These are phyloP conservation scores for Xestoiulus laeticollis DNA, from an alignment of 2,888 invertebrate genomes.

Conservation along the genomic window DNA sequence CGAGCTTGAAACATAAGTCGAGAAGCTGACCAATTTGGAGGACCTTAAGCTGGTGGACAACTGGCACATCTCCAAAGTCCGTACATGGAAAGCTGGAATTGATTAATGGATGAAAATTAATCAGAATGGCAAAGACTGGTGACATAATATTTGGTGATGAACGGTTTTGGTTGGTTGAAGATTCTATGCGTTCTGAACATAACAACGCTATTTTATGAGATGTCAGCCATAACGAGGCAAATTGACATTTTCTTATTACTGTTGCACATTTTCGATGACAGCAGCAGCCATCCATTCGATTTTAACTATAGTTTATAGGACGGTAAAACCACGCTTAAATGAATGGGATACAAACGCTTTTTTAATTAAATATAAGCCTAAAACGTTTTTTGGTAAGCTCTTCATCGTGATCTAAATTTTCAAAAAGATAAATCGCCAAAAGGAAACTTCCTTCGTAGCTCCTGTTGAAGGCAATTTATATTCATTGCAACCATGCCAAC, in stretches of 20 bases:
- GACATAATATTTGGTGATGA: neutral
- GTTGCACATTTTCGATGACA: neutral
- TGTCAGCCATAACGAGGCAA: neutral
- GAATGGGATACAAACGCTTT: neutral
- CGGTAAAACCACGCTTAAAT: neutral
- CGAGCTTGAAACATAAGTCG: neutral
- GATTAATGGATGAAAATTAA: neutral
- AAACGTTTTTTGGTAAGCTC: neutral
- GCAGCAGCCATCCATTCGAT: neutral
- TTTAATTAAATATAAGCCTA: neutral
- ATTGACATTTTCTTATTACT: neutral
- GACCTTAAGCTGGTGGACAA: neutral
- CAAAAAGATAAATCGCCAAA: neutral
- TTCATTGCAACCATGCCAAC: neutral
- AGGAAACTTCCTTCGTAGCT: neutral
- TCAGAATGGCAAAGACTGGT: neutral
- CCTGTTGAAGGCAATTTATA: neutral
- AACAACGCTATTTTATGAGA: neutral
- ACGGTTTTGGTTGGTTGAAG: neutral
- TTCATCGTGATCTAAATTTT: neutral
- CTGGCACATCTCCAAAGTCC: neutral
- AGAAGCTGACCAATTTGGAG: neutral
- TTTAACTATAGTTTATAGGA: neutral
- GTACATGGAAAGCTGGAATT: neutral
- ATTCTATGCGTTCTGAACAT: neutral